Evolutionary conservation across 2,797 vertebrate species (phyloP).

Genomic region (Bradypus variegatus): DNA sequence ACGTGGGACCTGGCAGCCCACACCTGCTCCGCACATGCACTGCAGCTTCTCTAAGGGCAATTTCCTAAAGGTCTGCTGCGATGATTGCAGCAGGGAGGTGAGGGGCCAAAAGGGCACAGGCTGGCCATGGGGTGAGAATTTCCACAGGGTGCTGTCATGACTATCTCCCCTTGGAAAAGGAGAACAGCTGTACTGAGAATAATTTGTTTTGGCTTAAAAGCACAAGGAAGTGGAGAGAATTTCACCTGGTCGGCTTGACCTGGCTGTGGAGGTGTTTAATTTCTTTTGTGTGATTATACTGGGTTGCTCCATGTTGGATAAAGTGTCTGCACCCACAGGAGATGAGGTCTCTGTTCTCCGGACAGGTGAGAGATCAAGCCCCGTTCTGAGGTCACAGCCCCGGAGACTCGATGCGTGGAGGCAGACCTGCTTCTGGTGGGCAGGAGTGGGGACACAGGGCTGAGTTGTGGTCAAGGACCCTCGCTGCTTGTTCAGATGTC

Average conservation of each 20-base stretch:
- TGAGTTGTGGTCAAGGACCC: not conserved
- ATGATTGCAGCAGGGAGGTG: not conserved
- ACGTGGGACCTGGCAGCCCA: not conserved
- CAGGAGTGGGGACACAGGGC: not conserved
- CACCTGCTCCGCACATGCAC: not conserved
- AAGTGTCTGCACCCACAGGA: not conserved
- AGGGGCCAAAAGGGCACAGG: not conserved
- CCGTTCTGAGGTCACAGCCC: not conserved
- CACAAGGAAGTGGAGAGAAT: not conserved
- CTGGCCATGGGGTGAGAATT: not conserved
- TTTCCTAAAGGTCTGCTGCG: not conserved
- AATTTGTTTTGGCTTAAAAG: slow-evolving; percentile 18
- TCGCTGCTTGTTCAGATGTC: not conserved
- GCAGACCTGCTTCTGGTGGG: not conserved
- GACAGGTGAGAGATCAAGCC: not conserved
- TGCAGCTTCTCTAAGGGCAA: not conserved
- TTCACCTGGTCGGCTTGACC: not conserved
- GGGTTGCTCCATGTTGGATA: not conserved
- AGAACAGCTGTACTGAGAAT: not conserved
- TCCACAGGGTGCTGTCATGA: not conserved
- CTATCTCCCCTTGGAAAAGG: not conserved
- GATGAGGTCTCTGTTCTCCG: not conserved
- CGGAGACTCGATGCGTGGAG: not conserved
- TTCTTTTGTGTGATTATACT: not conserved
- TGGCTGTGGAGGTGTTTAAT: not conserved